phyloP scores from a whole-genome alignment of 2,113 vertebrate species.

The Caloenas nicobarica region DNA sequence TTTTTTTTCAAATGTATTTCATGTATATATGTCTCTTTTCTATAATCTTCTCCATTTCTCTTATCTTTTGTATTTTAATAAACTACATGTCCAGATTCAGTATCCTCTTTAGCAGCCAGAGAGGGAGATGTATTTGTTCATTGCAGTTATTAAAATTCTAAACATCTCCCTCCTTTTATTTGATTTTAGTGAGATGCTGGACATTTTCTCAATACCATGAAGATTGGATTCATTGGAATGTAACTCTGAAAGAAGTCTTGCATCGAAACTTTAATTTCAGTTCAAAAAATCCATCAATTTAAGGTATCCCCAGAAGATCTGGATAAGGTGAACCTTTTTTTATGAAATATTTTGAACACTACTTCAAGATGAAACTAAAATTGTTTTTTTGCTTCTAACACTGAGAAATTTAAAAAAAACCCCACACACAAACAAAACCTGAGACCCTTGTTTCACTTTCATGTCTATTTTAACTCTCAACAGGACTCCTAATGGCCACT shows the following conservation, averaged over 20 bases:
- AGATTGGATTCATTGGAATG: slow-evolving; percentile 36
- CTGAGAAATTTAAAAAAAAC: too few species aligned
- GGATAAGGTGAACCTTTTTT: background rate
- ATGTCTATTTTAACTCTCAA: background rate
- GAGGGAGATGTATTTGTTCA: slow-evolving; percentile 36
- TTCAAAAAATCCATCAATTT: background rate
- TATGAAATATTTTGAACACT: background rate
- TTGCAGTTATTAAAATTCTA: slow-evolving; percentile 58
- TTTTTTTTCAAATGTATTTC: background rate
- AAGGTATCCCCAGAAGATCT: background rate
- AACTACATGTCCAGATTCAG: slow-evolving; percentile 22
- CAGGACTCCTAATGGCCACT: background rate
- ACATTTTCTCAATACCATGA: slow-evolving; percentile 25
- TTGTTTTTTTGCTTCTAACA: background rate
- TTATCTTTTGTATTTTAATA: slow-evolving; percentile 56
- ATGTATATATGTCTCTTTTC: slow-evolving; percentile 3
- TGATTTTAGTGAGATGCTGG: slow-evolving; percentile 54
- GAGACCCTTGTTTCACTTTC: background rate
- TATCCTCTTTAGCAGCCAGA: slow-evolving; percentile 22
- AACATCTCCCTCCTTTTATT: slow-evolving; percentile 57
- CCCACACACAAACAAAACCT: background rate
- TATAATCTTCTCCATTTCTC: slow-evolving; percentile 32
- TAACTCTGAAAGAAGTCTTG: background rate
- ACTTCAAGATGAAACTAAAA: background rate
- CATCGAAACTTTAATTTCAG: slow-evolving; percentile 2